phyloP scores from a whole-genome alignment of 1,140 invertebrate species.

The Papilio glaucus region DNA sequence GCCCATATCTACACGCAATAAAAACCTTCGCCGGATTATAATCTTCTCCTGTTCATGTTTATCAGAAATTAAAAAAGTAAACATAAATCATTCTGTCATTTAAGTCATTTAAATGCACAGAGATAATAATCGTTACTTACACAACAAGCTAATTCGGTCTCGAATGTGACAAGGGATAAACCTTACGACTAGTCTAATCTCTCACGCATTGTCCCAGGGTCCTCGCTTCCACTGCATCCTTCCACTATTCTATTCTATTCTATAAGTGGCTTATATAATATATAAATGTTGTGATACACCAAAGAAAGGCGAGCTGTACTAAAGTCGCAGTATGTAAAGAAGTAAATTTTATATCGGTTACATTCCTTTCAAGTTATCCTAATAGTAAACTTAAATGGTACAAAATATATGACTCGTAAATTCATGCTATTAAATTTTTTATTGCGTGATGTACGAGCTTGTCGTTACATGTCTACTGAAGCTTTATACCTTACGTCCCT shows the following conservation, averaged over 20 bases:
- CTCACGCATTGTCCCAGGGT: no score
- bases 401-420: conserved; percentile 15
- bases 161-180: no score
- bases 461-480: conserved; percentile 3
- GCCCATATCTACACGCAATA: neutral
- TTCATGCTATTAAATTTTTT: conserved; percentile 16
- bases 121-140: no score
- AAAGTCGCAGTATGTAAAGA: neutral
- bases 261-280: neutral
- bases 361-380: neutral
- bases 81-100: neutral
- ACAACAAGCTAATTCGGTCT: no score
- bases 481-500: conserved; percentile 11
- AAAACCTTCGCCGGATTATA: neutral
- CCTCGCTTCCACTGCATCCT: no score
- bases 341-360: neutral
- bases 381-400: conserved; percentile 1
- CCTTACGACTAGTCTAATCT: no score
- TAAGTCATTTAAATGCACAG: no score
- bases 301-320: neutral
- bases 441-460: conserved; percentile 10
- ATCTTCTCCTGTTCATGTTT: neutral
- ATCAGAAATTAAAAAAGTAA: no score
- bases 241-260: no score
- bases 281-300: neutral